Percentiles rank a stretch among this genome's conserved stretches.
Conservation (phyloP, 2,888 invertebrate genomes). For the Acrocyrtus sp. region DNA sequence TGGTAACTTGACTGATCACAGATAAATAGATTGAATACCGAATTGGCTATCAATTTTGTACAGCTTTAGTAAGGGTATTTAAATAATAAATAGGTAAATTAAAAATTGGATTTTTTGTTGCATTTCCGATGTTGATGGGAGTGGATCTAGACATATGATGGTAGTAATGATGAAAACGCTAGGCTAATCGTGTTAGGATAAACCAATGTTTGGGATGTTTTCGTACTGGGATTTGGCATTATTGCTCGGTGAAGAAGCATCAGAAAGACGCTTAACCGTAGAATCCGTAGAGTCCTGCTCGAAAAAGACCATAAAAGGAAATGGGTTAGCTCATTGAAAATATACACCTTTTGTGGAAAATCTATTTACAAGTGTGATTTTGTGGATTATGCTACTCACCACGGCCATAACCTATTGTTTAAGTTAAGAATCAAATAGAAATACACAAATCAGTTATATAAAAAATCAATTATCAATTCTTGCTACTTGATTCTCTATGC, state of each 20-base stretch:
- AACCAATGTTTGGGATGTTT: conserved; percentile 25
- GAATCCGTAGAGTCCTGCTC: conserved; percentile 37
- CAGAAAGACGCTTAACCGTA: conserved; percentile 36
- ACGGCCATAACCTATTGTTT: not conserved
- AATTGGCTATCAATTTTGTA: conserved; percentile 23
- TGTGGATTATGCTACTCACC: not conserved
- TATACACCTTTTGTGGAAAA: not conserved
- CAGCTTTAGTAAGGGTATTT: not conserved
- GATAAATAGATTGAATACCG: conserved; percentile 14
- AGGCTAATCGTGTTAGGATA: conserved; percentile 14
- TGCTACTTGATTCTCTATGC: too few species aligned
- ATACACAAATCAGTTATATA: too few species aligned
- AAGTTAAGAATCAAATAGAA: too few species aligned
- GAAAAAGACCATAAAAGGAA: conserved; percentile 12
- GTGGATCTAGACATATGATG: conserved; percentile 10
- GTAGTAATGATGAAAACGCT: conserved; percentile 10
- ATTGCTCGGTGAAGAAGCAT: conserved; percentile 18
- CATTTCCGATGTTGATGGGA: conserved; percentile 46
- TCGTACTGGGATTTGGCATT: conserved; percentile 25
- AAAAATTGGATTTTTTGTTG: conserved; percentile 46
- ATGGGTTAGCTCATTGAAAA: not conserved
- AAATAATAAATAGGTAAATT: conserved; percentile 24
- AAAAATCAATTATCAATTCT: too few species aligned
- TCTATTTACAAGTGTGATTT: not conserved
- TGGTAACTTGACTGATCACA: conserved; percentile 48